Base-by-base conservation (phyloP, 2,888 invertebrate genomes). In the Notodromas monacha region DNA sequence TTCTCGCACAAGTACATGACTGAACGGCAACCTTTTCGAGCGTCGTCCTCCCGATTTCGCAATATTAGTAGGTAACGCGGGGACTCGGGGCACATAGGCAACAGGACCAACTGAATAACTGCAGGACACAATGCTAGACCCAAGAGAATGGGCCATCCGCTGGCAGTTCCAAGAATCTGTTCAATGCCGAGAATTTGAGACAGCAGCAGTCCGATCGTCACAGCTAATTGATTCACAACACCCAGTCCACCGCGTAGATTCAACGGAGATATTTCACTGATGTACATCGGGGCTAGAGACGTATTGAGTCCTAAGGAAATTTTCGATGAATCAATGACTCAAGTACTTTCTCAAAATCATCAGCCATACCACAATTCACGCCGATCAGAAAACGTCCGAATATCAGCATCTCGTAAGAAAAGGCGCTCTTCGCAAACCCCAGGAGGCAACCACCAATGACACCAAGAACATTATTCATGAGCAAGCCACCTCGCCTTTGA, bases 241-340 rank as follows among this genome's bases (percentile, higher is more conserved):
- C 81, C 84, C 45, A 74, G 57, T 2, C 74, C 62, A 6, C 84
- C 84, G n/a, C 74, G 59, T 15, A 76, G 51, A 4, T 54, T 52
- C 2, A 62, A 40, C 0, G 86, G 81, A 1, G 79, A 65, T 36
- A 84, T 51, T 52, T 86, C 86, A 1, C 69, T 64, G 42, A 86
- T 54, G 50, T 84, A 86, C 68, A 84, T 70, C 1, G 86, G 81
- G 36, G 76, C 61, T 34, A 74, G 61, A 38, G 69, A 67, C 13
- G 79, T 79, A 31, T 69, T 68, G 26, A 86, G 52, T 36, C 84
- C 52, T 51, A 36, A 1, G n/a, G n/a, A n/a, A n/a, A n/a, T n/a
- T n/a, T n/a, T n/a, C n/a, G n/a, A n/a, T n/a, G n/a, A n/a, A n/a
- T n/a, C n/a, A 42, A 38, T 12, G 28, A 10, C 26, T 21, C 12